Evolutionary conservation across 2,113 vertebrate species (phyloP), one percentile per base, ranked within the genome.

Genomic region (Pseudois nayaur): DNA sequence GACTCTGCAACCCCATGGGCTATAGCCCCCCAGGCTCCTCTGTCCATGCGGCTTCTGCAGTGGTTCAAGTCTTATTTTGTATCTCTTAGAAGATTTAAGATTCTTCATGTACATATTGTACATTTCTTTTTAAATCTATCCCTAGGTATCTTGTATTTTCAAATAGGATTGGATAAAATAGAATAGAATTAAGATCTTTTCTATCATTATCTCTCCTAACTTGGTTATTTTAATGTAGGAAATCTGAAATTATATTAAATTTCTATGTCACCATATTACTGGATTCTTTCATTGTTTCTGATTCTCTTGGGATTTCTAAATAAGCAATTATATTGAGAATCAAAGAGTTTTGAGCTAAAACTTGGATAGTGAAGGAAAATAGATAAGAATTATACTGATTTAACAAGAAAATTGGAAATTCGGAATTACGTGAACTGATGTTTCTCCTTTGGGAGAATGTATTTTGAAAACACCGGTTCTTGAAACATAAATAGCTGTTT

Each of bases 401-500:
- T 64, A 59, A 81, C 43, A 45, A 87, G 76, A 83, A 67, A 89
- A 94, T 33, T 64, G 21, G 48, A 12, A 85, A 64, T 93, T 50
- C 6, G 54, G 12, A 67, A 81, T 93, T 50, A 33, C 3, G 4
- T 71, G 45, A 76, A 64, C 15, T 94, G 52, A 25, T 52, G 13
- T 94, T 93, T 57, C 92, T 64, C 7, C 93, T 74, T 87, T 82
- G 50, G 21, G 43, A 7, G 13, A 31, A 3, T 52, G 19, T 64
- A 48, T 88, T 57, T 93, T 89, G 50, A 91, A 96, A 93, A 91
- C 64, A 88, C 1, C 31, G n/a, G 27, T 76, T 91, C 60, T 96
- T 93, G 86, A 96, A 95, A 94, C 95, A 17, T 83, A 83, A 95
- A 31, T 45, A 84, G 82, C 59, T 50, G 14, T 86, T 91, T n/a